Evolutionary conservation across 2,797 vertebrate species (phyloP).

Genomic region (Fringilla coelebs): DNA sequence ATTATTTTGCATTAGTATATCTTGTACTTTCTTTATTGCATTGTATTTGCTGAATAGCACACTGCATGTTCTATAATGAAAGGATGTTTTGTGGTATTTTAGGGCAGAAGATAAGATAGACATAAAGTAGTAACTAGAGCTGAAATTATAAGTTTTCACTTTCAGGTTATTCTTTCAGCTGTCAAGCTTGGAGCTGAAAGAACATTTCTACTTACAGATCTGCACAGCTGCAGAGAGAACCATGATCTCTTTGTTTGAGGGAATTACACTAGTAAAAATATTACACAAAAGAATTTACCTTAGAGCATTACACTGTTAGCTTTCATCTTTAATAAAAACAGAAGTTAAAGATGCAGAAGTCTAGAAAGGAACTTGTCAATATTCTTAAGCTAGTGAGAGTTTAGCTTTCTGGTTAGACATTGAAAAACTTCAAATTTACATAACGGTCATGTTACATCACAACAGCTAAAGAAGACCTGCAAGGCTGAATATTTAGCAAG

Average conservation of each 20-base stretch:
- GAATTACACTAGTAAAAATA: background rate
- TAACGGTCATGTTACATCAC: background rate
- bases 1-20: constrained; percentile 36
- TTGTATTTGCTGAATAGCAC: constrained; percentile 8
- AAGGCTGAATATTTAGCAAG: background rate
- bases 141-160: background rate
- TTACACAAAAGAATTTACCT: background rate
- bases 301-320: background rate
- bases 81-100: background rate
- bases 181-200: background rate
- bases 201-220: background rate
- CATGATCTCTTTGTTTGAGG: background rate
- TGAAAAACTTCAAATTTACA: background rate
- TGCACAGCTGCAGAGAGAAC: background rate
- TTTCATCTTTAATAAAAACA: background rate
- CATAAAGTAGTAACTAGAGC: background rate
- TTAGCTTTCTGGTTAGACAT: background rate
- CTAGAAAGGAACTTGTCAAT: background rate
- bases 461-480: background rate
- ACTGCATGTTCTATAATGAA: background rate
- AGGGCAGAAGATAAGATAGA: background rate
- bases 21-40: constrained; percentile 2
- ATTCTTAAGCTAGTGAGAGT: background rate
- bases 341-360: background rate
- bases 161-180: background rate